Conservation (phyloP, 2,113 vertebrate genomes). For the Hydrolagus affinis region DNA sequence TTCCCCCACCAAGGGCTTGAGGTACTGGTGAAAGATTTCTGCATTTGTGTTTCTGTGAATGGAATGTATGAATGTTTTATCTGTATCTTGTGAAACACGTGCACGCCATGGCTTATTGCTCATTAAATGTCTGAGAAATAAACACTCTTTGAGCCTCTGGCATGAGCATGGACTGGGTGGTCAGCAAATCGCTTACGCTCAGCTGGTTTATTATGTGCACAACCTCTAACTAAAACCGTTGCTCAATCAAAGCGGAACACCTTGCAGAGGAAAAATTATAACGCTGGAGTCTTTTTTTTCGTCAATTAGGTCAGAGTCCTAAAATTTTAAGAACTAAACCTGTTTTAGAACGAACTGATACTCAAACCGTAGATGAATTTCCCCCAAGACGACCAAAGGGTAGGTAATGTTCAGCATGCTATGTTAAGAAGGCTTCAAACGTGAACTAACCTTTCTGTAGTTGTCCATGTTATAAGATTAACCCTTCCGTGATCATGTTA, state of each 20-base stretch:
- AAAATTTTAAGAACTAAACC: constrained; percentile 98
- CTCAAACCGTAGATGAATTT: constrained; percentile 98
- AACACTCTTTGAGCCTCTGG: constrained; percentile 36
- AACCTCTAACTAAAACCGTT: background rate
- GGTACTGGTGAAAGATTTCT: background rate
- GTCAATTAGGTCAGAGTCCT: constrained; percentile 99
- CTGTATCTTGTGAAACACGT: background rate
- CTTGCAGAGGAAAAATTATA: constrained; percentile 55
- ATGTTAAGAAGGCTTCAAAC: constrained; percentile 39
- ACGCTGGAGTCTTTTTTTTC: constrained; percentile 88
- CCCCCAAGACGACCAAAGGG: constrained; percentile 87
- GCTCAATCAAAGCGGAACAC: background rate
- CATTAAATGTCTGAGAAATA: background rate
- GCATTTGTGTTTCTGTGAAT: background rate
- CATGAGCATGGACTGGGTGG: constrained; percentile 54
- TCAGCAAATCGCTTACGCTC: constrained; percentile 48
- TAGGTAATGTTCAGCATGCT: constrained; percentile 78
- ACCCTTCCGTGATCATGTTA: background rate
- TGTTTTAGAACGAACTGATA: constrained; percentile 98
- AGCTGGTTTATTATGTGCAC: constrained; percentile 39
- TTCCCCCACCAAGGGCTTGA: too few species aligned
- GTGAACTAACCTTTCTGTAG: constrained; percentile 9
- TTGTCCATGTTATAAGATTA: background rate
- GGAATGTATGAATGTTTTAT: background rate
- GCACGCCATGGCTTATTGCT: background rate